Conservation (phyloP, 1,140 invertebrate species). For the Atta colombica region DNA sequence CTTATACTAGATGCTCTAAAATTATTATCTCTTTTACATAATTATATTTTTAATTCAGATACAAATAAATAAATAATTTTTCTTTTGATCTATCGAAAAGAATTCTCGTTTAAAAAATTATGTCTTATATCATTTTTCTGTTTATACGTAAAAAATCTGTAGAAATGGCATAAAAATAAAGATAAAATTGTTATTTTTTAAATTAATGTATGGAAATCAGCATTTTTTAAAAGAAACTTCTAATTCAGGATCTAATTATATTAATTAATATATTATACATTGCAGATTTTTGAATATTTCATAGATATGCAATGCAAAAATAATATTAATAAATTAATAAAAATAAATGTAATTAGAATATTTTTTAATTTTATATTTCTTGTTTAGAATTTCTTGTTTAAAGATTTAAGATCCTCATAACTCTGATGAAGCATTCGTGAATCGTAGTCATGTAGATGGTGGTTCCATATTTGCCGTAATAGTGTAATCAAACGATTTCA, state of each 20-base stretch:
- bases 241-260: neutral
- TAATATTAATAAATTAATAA: slow-evolving; percentile 25
- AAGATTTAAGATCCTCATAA: neutral
- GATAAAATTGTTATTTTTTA: neutral
- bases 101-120: neutral
- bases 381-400: neutral
- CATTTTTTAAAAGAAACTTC: neutral
- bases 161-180: neutral
- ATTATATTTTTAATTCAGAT: neutral
- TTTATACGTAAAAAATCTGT: too few species aligned
- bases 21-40: too few species aligned
- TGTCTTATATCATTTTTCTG: neutral
- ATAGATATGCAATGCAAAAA: neutral
- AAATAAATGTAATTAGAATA: neutral
- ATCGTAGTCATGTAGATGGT: neutral
- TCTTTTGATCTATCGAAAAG: neutral
- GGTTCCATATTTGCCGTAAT: slow-evolving; percentile 80
- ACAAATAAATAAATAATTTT: neutral
- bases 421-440: neutral
- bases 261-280: slow-evolving; percentile 4
- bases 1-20: neutral
- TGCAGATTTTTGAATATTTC: neutral
- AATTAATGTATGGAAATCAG: neutral
- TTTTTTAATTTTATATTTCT: neutral
- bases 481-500: slow-evolving; percentile 69